Evolutionary conservation across 2,113 vertebrate genomes (phyloP).

Genomic region (Hydrochoerus hydrochaeris): DNA sequence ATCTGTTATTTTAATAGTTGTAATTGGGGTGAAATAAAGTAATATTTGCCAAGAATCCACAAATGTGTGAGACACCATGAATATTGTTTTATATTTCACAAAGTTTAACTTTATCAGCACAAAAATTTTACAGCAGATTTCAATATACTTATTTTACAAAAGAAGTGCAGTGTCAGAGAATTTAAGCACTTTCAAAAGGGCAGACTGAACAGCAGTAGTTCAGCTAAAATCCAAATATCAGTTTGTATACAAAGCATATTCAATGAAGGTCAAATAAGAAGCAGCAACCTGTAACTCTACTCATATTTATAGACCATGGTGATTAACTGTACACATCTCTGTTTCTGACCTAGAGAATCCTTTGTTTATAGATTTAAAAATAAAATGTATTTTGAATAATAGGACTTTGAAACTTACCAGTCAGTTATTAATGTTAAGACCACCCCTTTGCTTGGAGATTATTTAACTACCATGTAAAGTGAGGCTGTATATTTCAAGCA

Average conservation of each 20-base stretch:
- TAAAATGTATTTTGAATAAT: background rate
- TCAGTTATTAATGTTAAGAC: background rate
- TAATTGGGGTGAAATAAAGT: background rate
- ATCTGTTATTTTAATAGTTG: background rate
- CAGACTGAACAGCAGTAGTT: background rate
- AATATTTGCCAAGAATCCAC: background rate
- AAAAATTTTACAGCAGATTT: background rate
- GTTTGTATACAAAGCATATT: background rate
- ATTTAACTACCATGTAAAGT: background rate
- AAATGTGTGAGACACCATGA: background rate
- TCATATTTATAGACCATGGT: background rate
- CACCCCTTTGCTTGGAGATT: background rate
- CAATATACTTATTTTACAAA: background rate
- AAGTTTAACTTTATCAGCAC: background rate
- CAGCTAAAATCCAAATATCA: background rate
- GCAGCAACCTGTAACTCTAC: background rate
- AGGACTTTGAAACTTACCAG: background rate
- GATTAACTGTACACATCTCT: background rate
- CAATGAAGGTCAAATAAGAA: background rate
- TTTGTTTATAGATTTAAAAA: slow-evolving; percentile 40
- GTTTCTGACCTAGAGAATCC: background rate
- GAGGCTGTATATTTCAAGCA: background rate
- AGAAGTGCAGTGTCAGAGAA: background rate
- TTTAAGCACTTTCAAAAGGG: background rate
- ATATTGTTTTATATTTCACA: background rate